Percentiles rank a stretch among this genome's conserved stretches.
These are phyloP conservation scores for Heteromurus nitidus DNA, from an alignment of 2,888 invertebrate species.

Conservation along the genomic window DNA sequence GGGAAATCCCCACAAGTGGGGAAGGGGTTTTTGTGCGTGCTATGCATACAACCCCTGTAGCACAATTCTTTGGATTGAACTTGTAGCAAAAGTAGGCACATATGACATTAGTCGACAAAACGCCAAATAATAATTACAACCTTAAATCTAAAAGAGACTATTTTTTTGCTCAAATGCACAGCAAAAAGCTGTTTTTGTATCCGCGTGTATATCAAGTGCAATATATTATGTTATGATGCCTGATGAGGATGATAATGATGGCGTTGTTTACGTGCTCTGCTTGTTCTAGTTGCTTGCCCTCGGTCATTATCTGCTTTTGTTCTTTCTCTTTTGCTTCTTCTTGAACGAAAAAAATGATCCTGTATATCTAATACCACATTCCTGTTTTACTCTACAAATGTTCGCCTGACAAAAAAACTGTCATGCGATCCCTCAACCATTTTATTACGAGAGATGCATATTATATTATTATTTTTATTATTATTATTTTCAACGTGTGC, in stretches of 20 bases:
- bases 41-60: constrained; percentile 2
- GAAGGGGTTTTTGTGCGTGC: constrained; percentile 17
- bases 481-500: constrained; percentile 38
- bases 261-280: constrained; percentile 42
- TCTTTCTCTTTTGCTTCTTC: constrained; percentile 31
- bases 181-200: constrained; percentile 14
- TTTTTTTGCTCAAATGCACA: not conserved
- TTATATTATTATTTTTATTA: constrained; percentile 35
- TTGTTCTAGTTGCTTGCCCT: constrained; percentile 56
- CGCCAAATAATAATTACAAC: constrained; percentile 16
- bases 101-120: constrained; percentile 26
- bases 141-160: no score
- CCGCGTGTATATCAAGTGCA: constrained; percentile 10
- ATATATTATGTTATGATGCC: not conserved
- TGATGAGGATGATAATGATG: constrained; percentile 27
- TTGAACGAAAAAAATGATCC: constrained; percentile 33
- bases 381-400: constrained; percentile 40
- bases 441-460: constrained; percentile 48
- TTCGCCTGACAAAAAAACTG: constrained; percentile 46
- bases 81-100: constrained; percentile 3
- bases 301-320: constrained; percentile 51
- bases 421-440: constrained; percentile 59
- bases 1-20: constrained; percentile 3
- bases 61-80: not conserved
- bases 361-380: constrained; percentile 2